Evolutionary conservation across 2,888 invertebrate species (phyloP).

Genomic region (Cheilosia impressa): DNA sequence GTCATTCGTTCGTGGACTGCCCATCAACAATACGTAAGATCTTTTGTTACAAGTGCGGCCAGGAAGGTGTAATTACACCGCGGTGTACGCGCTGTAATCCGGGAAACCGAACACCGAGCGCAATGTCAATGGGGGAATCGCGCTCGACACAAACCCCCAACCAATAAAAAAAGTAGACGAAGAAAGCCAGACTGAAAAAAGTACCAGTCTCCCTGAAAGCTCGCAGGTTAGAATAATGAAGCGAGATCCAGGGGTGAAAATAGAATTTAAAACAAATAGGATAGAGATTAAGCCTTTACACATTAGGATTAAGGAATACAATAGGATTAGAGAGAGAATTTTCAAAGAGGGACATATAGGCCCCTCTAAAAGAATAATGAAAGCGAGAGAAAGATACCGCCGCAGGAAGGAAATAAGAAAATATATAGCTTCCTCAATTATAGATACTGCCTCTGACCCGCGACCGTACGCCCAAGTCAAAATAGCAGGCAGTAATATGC

Average conservation of each 20-base stretch:
- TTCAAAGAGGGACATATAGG: not conserved
- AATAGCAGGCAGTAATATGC: not conserved
- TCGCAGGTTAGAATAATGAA: no score
- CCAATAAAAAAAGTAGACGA: not conserved
- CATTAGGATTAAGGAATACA: not conserved
- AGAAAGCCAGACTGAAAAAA: no score
- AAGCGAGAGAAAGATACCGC: not conserved
- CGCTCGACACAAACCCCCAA: slow-evolving; percentile 6
- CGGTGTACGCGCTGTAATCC: not conserved
- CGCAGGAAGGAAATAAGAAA: not conserved
- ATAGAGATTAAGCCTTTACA: no score
- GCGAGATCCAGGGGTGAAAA: no score
- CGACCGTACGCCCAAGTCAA: slow-evolving; percentile 2
- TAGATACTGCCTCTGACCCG: not conserved
- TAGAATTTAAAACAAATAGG: no score
- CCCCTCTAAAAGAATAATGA: not conserved
- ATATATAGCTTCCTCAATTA: not conserved
- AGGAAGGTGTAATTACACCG: no score
- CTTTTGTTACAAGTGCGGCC: no score
- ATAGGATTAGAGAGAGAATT: not conserved
- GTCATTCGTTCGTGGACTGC: no score
- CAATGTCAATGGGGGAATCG: not conserved
- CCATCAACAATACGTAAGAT: no score
- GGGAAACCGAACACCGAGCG: slow-evolving; percentile 21
- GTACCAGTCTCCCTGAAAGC: no score